A percentile compares a stretch with the other conserved stretches of the same genome.
Conservation (phyloP, 1,140 invertebrate species). For the Anoplolepis gracilipes region DNA sequence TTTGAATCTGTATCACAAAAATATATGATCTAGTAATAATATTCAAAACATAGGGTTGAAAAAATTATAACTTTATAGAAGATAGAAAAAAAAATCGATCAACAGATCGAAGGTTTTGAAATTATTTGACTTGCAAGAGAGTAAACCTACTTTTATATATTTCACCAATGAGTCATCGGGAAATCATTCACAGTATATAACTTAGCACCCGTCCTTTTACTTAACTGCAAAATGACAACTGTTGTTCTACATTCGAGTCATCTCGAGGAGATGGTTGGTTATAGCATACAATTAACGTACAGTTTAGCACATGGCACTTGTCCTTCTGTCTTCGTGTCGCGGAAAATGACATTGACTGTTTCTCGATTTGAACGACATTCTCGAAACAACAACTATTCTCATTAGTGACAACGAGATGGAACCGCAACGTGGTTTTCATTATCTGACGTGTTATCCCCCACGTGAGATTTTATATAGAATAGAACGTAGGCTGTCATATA, state of each 20-base stretch:
- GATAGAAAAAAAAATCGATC: background rate
- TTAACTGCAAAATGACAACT: background rate
- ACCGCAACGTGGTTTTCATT: slow-evolving; percentile 20
- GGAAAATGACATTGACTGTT: background rate
- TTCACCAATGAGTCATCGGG: slow-evolving; percentile 8
- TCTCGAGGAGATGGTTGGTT: background rate
- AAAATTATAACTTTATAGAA: background rate
- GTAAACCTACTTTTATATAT: background rate
- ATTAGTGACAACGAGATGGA: background rate
- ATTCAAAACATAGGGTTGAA: background rate
- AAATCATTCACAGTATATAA: background rate
- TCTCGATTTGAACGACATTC: slow-evolving; percentile 9
- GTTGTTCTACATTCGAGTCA: slow-evolving; percentile 10
- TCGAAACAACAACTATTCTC: slow-evolving; percentile 9
- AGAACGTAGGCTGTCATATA: background rate
- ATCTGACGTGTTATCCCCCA: background rate
- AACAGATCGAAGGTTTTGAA: too few species aligned
- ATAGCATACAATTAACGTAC: slow-evolving; percentile 3
- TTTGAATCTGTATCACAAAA: background rate
- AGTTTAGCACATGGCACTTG: background rate
- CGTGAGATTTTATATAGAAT: background rate
- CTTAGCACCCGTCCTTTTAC: background rate
- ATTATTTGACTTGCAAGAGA: background rate
- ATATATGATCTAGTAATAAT: background rate
- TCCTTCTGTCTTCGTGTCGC: background rate